Percentiles rank a stretch among this genome's conserved stretches.
Conservation (phyloP, 2,797 vertebrate genomes). For the Rhinella marina region DNA sequence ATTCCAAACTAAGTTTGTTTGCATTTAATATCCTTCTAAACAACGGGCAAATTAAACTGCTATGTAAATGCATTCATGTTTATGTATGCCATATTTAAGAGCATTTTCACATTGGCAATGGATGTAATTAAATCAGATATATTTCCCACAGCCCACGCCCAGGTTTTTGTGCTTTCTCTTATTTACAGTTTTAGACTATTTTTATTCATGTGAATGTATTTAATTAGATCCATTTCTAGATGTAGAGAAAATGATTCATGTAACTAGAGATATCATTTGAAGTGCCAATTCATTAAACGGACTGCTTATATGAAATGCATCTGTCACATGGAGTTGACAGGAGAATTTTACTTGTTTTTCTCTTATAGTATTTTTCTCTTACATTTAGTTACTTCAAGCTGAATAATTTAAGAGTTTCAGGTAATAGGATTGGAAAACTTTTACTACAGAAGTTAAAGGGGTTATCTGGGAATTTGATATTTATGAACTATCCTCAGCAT, state of each 20-base stretch:
- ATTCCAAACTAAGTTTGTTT: neutral
- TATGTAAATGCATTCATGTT: neutral
- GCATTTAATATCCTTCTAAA: neutral
- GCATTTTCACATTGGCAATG: neutral
- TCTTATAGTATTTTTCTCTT: constrained; percentile 14
- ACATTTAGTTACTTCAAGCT: constrained; percentile 12
- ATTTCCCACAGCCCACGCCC: neutral
- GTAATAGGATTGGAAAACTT: constrained; percentile 15
- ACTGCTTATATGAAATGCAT: constrained; percentile 6
- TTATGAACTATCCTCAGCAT: too few relatives aligned
- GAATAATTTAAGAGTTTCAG: neutral
- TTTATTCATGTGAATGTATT: constrained; percentile 19
- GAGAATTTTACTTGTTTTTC: constrained; percentile 16
- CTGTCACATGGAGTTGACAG: neutral
- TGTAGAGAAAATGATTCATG: neutral
- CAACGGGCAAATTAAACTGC: neutral
- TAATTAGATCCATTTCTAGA: constrained; percentile 24
- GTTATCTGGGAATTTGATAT: too few relatives aligned
- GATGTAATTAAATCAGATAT: neutral
- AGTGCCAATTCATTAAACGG: constrained; percentile 15
- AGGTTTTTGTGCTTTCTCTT: neutral
- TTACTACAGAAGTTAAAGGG: neutral
- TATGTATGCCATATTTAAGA: neutral
- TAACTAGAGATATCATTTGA: constrained; percentile 13
- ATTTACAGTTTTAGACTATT: constrained; percentile 23